Evolutionary conservation across 2,113 vertebrate species (phyloP).

Genomic region (Clarias magur): DNA sequence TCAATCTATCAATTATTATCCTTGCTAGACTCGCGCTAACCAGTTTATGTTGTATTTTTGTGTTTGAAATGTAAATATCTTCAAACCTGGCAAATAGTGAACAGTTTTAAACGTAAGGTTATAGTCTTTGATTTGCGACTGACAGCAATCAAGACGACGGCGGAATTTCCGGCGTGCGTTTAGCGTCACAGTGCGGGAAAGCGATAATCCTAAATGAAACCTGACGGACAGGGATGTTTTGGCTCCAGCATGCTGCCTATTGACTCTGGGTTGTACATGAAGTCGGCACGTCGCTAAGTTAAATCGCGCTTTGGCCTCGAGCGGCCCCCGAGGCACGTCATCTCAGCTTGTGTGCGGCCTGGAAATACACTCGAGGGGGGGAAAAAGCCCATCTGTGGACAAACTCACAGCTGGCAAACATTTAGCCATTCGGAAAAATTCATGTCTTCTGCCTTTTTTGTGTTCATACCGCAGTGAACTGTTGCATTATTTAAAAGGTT

Average conservation of each 20-base stretch:
- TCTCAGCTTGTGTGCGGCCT: slow-evolving; percentile 6
- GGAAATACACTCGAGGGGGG: slow-evolving; percentile 1
- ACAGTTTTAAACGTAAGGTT: background rate
- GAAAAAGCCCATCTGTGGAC: slow-evolving; percentile 36
- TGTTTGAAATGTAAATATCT: background rate
- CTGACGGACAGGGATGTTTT: background rate
- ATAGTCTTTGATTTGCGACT: background rate
- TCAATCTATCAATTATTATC: background rate
- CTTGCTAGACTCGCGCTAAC: background rate
- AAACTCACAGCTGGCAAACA: slow-evolving; percentile 29
- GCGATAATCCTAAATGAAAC: background rate
- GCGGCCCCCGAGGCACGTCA: slow-evolving; percentile 28
- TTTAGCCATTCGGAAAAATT: slow-evolving; percentile 46
- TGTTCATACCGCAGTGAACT: slow-evolving; percentile 60
- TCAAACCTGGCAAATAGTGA: background rate
- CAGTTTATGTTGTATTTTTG: background rate
- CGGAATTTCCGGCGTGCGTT: background rate
- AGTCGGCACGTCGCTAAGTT: background rate
- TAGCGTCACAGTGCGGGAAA: background rate
- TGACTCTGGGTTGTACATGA: background rate
- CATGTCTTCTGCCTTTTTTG: slow-evolving; percentile 58
- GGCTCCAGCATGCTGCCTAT: background rate
- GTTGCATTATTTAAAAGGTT: slow-evolving; percentile 79
- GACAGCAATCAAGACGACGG: background rate
- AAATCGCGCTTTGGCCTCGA: slow-evolving; percentile 1